Evolutionary conservation across 2,113 vertebrate species (phyloP).

Genomic region (Protobothrops mucrosquamatus): DNA sequence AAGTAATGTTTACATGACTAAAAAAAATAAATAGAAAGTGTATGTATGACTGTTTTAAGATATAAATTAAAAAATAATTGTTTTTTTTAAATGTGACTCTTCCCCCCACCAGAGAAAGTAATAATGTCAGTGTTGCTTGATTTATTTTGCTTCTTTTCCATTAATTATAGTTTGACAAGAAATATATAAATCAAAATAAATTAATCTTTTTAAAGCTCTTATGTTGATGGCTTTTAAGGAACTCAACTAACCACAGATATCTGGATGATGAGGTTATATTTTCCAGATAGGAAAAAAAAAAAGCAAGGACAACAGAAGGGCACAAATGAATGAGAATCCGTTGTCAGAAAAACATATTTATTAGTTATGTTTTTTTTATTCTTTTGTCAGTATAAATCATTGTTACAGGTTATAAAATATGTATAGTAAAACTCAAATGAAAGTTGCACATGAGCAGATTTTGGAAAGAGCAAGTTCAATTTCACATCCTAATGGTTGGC

Average conservation of each 20-base stretch:
- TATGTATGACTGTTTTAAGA: slow-evolving; percentile 21
- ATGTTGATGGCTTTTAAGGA: slow-evolving; percentile 48
- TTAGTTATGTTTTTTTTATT: slow-evolving; percentile 25
- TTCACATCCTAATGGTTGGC: background rate
- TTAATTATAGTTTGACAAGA: slow-evolving; percentile 60
- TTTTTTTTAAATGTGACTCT: slow-evolving; percentile 49
- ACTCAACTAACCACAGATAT: slow-evolving; percentile 51
- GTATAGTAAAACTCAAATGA: background rate
- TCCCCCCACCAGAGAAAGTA: slow-evolving; percentile 29
- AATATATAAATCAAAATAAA: slow-evolving; percentile 63
- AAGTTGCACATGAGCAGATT: background rate
- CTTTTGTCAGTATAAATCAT: slow-evolving; percentile 32
- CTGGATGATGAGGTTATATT: slow-evolving; percentile 56
- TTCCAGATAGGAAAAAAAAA: slow-evolving; percentile 33
- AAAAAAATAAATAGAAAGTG: slow-evolving; percentile 37
- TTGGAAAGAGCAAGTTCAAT: background rate
- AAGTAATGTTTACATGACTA: slow-evolving; percentile 28
- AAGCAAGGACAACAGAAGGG: slow-evolving; percentile 2
- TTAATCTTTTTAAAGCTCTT: slow-evolving; percentile 62
- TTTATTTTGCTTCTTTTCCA: slow-evolving; percentile 56
- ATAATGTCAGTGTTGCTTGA: slow-evolving; percentile 36
- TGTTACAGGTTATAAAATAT: background rate
- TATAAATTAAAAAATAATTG: slow-evolving; percentile 26
- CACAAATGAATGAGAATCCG: slow-evolving; percentile 36
- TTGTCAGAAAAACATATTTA: slow-evolving; percentile 23